Conservation (phyloP, 2,113 vertebrate genomes). For the Hippocampus zosterae region DNA sequence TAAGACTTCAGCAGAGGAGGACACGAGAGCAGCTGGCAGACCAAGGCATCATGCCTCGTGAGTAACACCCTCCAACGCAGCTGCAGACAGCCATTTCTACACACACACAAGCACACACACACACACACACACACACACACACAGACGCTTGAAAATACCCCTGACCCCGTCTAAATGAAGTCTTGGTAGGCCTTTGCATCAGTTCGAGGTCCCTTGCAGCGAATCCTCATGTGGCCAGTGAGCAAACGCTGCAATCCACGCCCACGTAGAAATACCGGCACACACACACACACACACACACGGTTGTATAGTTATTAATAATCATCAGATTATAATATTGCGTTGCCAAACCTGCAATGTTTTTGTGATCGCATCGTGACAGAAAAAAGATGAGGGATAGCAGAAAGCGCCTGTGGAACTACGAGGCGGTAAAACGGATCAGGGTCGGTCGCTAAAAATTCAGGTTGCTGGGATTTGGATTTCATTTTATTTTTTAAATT, state of each 20-base stretch:
- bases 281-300: no score
- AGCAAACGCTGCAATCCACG: no score
- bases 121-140: slow-evolving; percentile 3
- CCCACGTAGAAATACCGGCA: no score
- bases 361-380: no score
- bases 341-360: no score
- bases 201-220: not conserved
- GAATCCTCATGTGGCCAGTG: no score
- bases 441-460: not conserved
- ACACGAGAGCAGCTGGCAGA: slow-evolving; percentile 91
- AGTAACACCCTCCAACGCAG: slow-evolving; percentile 75
- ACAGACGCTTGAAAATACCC: not conserved
- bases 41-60: slow-evolving; percentile 95
- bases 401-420: no score
- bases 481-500: no score
- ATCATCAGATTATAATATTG: no score
- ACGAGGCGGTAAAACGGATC: not conserved
- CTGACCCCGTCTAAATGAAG: not conserved
- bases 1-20: slow-evolving; percentile 96
- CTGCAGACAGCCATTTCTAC: slow-evolving; percentile 19
- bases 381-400: no score
- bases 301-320: no score
- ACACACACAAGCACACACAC: not conserved
- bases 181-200: not conserved
- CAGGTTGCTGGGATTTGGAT: no score